Evolutionary conservation across 1,140 invertebrate genomes (phyloP).

Genomic region (Drusus annulatus): DNA sequence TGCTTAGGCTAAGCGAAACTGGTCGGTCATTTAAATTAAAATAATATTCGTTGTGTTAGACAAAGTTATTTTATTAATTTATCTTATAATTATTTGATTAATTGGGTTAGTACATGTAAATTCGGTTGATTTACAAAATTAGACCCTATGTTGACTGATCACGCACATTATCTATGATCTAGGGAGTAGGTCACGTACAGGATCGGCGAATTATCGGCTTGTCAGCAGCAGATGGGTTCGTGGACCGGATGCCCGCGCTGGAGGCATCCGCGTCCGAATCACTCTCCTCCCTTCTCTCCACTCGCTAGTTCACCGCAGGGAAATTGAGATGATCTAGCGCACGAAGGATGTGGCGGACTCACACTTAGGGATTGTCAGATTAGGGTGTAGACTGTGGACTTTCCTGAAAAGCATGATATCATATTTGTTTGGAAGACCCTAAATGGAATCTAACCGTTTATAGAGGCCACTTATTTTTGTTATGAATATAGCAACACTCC

Average conservation of each 20-base stretch:
- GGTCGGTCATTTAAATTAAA: too few relatives aligned
- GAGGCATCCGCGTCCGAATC: neutral
- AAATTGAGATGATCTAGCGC: slow-evolving; percentile 25
- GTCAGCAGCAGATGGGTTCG: neutral
- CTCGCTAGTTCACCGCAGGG: neutral
- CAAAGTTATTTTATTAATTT: too few relatives aligned
- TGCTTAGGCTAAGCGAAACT: too few relatives aligned
- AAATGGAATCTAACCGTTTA: neutral
- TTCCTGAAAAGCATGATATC: neutral
- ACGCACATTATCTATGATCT: too few relatives aligned
- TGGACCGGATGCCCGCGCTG: slow-evolving; percentile 5
- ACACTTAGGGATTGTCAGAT: neutral
- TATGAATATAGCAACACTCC: too few relatives aligned
- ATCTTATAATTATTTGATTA: too few relatives aligned
- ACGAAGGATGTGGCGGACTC: neutral
- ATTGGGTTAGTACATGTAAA: too few relatives aligned
- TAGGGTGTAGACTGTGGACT: neutral
- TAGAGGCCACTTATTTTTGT: too few relatives aligned
- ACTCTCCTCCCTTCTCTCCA: too few relatives aligned
- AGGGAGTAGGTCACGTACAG: neutral
- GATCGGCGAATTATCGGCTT: neutral
- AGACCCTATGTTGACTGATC: too few relatives aligned
- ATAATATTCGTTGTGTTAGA: too few relatives aligned
- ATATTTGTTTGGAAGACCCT: neutral
- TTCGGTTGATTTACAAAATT: too few relatives aligned